Conservation (phyloP, 2,888 invertebrate species). For the Sinohyriopsis cumingii region DNA sequence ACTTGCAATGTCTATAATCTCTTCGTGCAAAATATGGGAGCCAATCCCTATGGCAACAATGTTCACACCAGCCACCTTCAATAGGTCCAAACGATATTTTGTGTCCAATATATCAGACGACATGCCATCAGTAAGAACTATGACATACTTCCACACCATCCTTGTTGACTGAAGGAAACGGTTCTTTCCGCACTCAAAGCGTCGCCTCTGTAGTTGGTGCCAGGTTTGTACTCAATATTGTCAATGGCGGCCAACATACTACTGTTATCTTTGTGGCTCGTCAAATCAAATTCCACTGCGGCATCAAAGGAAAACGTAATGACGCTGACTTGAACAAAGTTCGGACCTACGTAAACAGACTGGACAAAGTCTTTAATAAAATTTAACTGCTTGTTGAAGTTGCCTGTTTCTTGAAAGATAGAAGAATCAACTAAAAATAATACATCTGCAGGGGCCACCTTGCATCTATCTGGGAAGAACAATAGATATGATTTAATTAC, state of each 20-base stretch:
- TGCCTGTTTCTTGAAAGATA: background rate
- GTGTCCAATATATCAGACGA: constrained; percentile 2
- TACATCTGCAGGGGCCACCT: background rate
- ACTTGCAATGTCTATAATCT: constrained; percentile 11
- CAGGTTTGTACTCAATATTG: background rate
- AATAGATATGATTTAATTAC: too few species aligned
- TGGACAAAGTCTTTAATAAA: constrained; percentile 13
- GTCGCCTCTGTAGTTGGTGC: constrained; percentile 6
- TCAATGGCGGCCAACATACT: constrained; percentile 3
- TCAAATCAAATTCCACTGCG: constrained; percentile 8
- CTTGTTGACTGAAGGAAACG: constrained; percentile 2
- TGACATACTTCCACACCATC: constrained; percentile 8
- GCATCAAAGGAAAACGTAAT: constrained; percentile 12
- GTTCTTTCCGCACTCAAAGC: constrained; percentile 1
- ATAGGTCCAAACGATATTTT: background rate
- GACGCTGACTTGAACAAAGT: constrained; percentile 9
- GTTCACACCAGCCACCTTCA: constrained; percentile 3
- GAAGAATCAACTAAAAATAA: constrained; percentile 12
- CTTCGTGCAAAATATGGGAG: constrained; percentile 6
- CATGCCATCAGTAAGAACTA: constrained; percentile 14
- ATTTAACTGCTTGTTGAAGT: constrained; percentile 7
- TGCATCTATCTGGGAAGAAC: too few species aligned
- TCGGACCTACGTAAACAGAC: constrained; percentile 10
- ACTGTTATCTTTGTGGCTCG: background rate
- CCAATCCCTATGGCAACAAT: constrained; percentile 12